Base-by-base conservation (phyloP, 2,113 vertebrate genomes). In the Sus scrofa region DNA sequence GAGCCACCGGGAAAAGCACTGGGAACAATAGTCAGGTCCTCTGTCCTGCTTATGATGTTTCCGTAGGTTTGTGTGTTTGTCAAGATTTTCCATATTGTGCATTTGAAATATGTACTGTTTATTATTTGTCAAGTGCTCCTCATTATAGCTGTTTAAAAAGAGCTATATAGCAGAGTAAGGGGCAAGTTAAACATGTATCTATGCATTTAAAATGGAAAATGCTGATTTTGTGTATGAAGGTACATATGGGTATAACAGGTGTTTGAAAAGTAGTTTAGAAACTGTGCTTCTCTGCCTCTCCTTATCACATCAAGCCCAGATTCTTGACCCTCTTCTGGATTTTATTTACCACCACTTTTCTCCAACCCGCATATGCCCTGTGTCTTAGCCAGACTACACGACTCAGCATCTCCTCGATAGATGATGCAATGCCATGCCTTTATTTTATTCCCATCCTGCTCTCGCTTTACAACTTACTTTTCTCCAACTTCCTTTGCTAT, bases 241-340 rank as follows among this genome's bases (percentile, higher is more conserved):
- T 65, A 3, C n/a, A 2, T 1, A 7, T 0, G 1, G 26, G 2
- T 2, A 11, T 30, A 32, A 7, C 18, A 22, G 19, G 7, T 19
- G 3, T 63, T 71, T 81, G 26, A 75, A 73, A 74, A 20, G 73
- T 50, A 37, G 34, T 67, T 73, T 58, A 58, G 44, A 90, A 30
- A n/a, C 12, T 2, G 24, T 71, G 12, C 9, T 74, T 62, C 18
- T 39, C 27, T 56, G 6, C 10, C 32, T 68, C 60, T 73, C 24
- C 2, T 67, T 62, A 19, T 32, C 20, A 26, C 4, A 16, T 4
- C 16, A 37, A 50, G 27, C 62, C 67, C 20, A 52, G 12, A 34
- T 0, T 20, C 37, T 2, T 18, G 6, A 1, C 27, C 71, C 6
- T 1, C 10, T 20, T 52, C 75, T 19, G 27, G 24, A 27, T 14